A percentile compares a stretch with the other conserved stretches of the same genome.
These are phyloP conservation scores for Rousettus leschenaultii DNA, from an alignment of 2,113 vertebrate genomes.

Conservation along the genomic window DNA sequence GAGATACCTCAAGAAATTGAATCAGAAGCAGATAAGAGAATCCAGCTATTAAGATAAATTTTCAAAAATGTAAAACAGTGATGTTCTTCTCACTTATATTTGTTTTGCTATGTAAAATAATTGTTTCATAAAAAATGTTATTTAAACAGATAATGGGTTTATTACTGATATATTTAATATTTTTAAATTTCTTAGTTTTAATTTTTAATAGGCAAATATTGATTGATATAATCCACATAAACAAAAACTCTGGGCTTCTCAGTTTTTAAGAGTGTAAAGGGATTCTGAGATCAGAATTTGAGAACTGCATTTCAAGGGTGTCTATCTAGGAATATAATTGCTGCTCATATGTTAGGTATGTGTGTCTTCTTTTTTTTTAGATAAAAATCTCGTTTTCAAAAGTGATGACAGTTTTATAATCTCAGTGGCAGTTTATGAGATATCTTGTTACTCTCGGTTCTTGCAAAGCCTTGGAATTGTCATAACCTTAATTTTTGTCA, in stretches of 20 bases:
- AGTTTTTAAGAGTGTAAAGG: background rate
- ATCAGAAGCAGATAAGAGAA: background rate
- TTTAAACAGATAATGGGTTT: background rate
- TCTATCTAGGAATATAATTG: background rate
- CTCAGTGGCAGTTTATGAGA: background rate
- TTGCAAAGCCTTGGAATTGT: background rate
- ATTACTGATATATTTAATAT: background rate
- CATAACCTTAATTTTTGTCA: background rate
- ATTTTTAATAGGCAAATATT: conserved; percentile 25
- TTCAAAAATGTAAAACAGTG: background rate
- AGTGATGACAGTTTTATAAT: background rate
- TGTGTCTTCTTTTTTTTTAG: background rate
- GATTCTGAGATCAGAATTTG: background rate
- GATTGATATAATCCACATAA: background rate
- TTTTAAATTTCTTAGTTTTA: conserved; percentile 6
- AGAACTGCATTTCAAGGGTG: background rate
- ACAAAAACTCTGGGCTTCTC: background rate
- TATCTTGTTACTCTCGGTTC: background rate
- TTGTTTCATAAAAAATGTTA: background rate
- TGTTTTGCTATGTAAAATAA: conserved; percentile 13
- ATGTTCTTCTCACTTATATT: background rate
- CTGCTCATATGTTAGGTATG: background rate
- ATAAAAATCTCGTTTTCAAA: background rate
- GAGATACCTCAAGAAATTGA: background rate
- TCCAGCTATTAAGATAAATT: background rate